These are phyloP conservation scores for Halictus quadricinctus DNA, from an alignment of 2,888 invertebrate genomes.

Conservation along the genomic window DNA sequence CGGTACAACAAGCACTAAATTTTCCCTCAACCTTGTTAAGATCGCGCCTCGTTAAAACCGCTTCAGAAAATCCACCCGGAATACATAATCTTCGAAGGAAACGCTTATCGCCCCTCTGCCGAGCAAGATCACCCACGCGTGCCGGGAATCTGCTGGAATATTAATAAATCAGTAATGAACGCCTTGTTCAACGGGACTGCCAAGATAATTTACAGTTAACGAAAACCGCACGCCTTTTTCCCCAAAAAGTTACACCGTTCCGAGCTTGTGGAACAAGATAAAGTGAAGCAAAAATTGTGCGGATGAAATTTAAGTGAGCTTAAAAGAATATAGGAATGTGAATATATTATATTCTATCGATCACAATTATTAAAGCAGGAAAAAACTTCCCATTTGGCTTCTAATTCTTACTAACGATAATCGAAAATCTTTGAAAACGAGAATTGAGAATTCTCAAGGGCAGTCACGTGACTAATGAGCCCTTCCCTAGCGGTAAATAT, in stretches of 20 bases:
- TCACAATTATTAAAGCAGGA: no score
- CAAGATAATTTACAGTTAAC: neutral
- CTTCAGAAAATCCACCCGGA: constrained; percentile 61
- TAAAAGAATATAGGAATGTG: no score
- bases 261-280: neutral
- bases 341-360: neutral
- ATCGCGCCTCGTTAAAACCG: constrained; percentile 74
- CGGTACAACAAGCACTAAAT: constrained; percentile 69
- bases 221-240: neutral
- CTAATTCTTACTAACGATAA: no score
- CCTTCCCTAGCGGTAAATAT: no score
- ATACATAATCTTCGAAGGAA: constrained; percentile 30
- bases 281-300: no score
- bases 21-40: constrained; percentile 57
- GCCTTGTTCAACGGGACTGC: neutral
- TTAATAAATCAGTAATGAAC: constrained; percentile 12
- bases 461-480: no score
- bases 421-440: no score
- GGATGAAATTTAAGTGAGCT: no score
- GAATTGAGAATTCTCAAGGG: no score
- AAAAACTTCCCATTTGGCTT: no score
- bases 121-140: constrained; percentile 37
- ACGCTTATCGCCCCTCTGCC: neutral
- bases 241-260: neutral
- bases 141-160: constrained; percentile 14